phyloP scores from a whole-genome alignment of 2,888 invertebrate genomes.

The Acleris emargana region DNA sequence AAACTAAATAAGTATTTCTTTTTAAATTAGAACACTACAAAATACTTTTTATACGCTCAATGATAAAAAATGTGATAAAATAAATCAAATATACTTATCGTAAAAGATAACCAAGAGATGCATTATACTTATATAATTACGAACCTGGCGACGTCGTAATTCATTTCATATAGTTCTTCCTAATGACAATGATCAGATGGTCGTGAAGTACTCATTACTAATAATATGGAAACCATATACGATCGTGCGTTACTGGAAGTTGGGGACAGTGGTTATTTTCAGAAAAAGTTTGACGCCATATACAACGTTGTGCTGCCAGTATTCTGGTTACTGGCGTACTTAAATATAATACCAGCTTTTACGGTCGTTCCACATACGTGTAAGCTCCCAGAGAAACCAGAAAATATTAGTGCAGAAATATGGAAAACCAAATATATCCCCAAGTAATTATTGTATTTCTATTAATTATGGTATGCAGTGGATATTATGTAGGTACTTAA shows the following conservation, averaged over 20 bases:
- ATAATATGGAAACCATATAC: constrained; percentile 56
- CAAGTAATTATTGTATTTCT: constrained; percentile 49
- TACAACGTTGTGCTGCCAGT: constrained; percentile 64
- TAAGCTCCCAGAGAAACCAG: constrained; percentile 59
- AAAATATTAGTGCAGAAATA: constrained; percentile 53
- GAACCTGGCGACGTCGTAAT: not conserved
- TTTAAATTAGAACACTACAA: too few relatives aligned
- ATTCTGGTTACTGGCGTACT: constrained; percentile 66
- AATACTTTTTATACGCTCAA: too few relatives aligned
- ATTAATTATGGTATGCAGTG: not conserved
- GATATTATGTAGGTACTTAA: not conserved
- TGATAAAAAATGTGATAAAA: too few relatives aligned
- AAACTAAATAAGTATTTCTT: too few relatives aligned
- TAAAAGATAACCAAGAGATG: constrained; percentile 16
- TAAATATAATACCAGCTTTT: constrained; percentile 69
- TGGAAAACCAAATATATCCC: constrained; percentile 67
- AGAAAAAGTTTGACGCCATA: constrained; percentile 67
- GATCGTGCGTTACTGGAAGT: constrained; percentile 60
- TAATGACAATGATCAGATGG: not conserved
- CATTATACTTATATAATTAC: constrained; percentile 5
- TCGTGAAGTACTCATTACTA: not conserved
- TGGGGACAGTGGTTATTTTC: constrained; percentile 69
- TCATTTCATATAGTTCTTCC: constrained; percentile 2
- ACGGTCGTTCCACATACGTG: constrained; percentile 73
- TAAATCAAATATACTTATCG: constrained; percentile 5